Evolutionary conservation across 2,113 vertebrate species (phyloP).

Genomic region (Diphyllodes magnificus): DNA sequence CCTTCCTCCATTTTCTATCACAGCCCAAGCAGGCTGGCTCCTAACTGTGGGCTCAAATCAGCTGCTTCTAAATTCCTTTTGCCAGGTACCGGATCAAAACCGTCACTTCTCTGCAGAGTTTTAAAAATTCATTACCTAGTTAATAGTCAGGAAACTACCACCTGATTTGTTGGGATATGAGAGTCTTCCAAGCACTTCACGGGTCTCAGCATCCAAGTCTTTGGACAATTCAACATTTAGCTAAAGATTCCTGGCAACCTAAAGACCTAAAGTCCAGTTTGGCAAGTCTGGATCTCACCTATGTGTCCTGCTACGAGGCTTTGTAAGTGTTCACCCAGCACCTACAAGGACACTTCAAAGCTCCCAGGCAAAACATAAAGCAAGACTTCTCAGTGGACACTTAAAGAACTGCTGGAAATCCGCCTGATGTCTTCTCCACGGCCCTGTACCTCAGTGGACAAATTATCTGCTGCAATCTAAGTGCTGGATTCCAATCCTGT

Average conservation of each 20-base stretch:
- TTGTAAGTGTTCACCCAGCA: not conserved
- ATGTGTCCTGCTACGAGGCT: not conserved
- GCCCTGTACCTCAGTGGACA: not conserved
- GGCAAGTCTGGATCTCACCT: not conserved
- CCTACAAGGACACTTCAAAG: not conserved
- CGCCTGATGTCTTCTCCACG: rapidly evolving
- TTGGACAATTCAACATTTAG: not conserved
- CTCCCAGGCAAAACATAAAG: not conserved
- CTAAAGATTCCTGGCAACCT: not conserved
- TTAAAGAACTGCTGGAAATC: not conserved
- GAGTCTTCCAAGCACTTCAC: rapidly evolving
- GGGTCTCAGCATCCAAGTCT: rapidly evolving
- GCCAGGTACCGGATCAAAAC: not conserved
- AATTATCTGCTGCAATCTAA: not conserved
- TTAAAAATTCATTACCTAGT: not conserved
- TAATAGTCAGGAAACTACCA: not conserved
- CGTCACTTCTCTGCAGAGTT: not conserved
- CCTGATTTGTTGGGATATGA: not conserved
- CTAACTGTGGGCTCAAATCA: not conserved
- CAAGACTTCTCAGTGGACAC: not conserved
- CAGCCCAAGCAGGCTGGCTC: not conserved
- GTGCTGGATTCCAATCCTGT: not conserved
- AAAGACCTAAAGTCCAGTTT: not conserved
- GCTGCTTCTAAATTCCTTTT: not conserved
- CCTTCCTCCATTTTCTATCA: not conserved